These are phyloP conservation scores for Sandelia bainsii DNA, from an alignment of 2,797 vertebrate genomes.

Conservation along the genomic window DNA sequence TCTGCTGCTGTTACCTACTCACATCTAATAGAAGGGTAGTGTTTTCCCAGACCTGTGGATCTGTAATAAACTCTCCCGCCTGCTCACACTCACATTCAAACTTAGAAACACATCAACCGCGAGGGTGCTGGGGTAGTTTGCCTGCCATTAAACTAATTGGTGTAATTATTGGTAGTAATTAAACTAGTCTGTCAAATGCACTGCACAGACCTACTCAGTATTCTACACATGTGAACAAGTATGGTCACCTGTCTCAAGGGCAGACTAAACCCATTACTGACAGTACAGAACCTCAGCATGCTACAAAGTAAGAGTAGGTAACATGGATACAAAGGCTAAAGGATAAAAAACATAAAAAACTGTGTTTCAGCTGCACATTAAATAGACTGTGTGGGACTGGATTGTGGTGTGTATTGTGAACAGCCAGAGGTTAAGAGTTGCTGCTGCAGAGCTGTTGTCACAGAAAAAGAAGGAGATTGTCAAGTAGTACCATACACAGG, in stretches of 20 bases:
- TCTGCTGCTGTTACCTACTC: neutral
- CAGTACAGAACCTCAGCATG: neutral
- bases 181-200: slow-evolving; percentile 2
- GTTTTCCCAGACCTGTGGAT: neutral
- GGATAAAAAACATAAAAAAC: neutral
- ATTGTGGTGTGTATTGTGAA: neutral
- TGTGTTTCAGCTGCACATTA: neutral
- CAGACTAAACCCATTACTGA: neutral
- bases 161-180: slow-evolving; percentile 9
- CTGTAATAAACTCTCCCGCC: neutral
- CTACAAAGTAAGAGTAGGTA: neutral
- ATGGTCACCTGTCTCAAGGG: neutral
- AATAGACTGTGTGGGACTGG: too few species aligned
- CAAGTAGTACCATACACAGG: slow-evolving; percentile 72
- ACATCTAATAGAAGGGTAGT: slow-evolving; percentile 5
- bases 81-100: neutral
- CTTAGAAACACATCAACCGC: neutral
- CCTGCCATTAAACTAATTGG: slow-evolving; percentile 1
- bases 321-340: neutral
- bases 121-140: neutral
- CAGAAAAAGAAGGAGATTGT: slow-evolving; percentile 61
- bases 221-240: neutral
- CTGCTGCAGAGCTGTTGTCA: slow-evolving; percentile 21
- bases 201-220: neutral
- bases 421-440: neutral